These are phyloP conservation scores for Antennarius striatus DNA, from an alignment of 2,113 vertebrate genomes.

Conservation along the genomic window DNA sequence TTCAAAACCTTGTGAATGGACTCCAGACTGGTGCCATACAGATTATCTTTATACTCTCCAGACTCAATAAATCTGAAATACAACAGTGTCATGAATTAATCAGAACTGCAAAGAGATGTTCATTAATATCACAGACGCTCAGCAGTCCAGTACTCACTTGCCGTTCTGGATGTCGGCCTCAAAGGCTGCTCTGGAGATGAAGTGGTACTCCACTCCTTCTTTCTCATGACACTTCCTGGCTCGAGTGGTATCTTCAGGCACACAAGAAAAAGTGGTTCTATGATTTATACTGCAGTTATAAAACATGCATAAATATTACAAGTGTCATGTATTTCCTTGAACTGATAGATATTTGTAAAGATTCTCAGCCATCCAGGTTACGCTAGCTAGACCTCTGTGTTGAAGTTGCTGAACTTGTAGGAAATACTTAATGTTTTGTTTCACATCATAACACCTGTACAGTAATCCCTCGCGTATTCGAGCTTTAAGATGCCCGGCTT, in stretches of 20 bases:
- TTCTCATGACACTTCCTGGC: constrained; percentile 89
- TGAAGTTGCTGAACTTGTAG: too few species aligned
- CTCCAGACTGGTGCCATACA: constrained; percentile 92
- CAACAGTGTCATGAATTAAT: neutral
- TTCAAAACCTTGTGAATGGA: constrained; percentile 86
- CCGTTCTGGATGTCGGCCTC: constrained; percentile 88
- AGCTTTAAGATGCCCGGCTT: too few species aligned
- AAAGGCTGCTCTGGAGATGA: constrained; percentile 89
- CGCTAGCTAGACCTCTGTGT: too few species aligned
- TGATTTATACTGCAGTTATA: too few species aligned
- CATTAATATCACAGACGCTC: neutral
- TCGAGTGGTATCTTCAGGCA: constrained; percentile 86
- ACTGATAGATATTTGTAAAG: too few species aligned
- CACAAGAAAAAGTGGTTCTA: neutral
- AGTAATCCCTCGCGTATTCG: too few species aligned
- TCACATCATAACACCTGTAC: too few species aligned
- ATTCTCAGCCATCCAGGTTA: too few species aligned
- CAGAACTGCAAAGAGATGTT: neutral
- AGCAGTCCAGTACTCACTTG: constrained; percentile 78
- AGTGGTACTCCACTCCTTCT: constrained; percentile 94
- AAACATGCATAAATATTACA: too few species aligned
- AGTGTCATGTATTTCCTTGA: too few species aligned
- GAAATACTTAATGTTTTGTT: too few species aligned
- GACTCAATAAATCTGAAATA: constrained; percentile 87
- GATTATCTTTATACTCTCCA: constrained; percentile 92